Evolutionary conservation across 2,888 invertebrate genomes (phyloP).

Genomic region (Stramonita haemastoma): DNA sequence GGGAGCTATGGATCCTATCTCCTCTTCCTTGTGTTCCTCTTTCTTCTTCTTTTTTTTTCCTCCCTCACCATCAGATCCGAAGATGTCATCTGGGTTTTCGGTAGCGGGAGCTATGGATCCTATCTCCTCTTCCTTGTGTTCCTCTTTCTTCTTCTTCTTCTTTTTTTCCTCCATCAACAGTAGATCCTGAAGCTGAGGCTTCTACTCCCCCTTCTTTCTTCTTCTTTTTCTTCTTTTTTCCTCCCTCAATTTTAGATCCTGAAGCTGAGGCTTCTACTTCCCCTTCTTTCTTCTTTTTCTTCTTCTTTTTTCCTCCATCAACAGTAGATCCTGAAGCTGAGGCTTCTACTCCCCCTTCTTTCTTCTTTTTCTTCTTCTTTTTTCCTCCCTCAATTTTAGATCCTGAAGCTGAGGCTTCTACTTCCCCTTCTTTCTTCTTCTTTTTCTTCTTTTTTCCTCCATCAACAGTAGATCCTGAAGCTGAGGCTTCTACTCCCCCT

Average conservation of each 20-base stretch:
- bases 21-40: neutral
- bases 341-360: neutral
- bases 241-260: neutral
- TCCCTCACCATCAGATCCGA: neutral
- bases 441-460: neutral
- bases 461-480: neutral
- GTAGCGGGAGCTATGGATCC: too few relatives aligned
- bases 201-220: neutral
- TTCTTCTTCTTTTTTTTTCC: slow-evolving; percentile 24
- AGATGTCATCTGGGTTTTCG: neutral
- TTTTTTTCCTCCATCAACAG: neutral
- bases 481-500: neutral
- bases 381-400: neutral
- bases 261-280: neutral
- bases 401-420: neutral
- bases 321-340: neutral
- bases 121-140: too few relatives aligned
- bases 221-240: slow-evolving; percentile 18
- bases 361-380: slow-evolving; percentile 12
- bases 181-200: neutral
- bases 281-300: neutral
- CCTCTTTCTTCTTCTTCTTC: slow-evolving; percentile 13
- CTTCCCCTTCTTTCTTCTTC: neutral
- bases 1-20: too few relatives aligned
- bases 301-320: neutral